Percentiles rank a stretch among this genome's conserved stretches.
phyloP scores from a whole-genome alignment of 2,797 vertebrate genomes.

The Mareca penelope region DNA sequence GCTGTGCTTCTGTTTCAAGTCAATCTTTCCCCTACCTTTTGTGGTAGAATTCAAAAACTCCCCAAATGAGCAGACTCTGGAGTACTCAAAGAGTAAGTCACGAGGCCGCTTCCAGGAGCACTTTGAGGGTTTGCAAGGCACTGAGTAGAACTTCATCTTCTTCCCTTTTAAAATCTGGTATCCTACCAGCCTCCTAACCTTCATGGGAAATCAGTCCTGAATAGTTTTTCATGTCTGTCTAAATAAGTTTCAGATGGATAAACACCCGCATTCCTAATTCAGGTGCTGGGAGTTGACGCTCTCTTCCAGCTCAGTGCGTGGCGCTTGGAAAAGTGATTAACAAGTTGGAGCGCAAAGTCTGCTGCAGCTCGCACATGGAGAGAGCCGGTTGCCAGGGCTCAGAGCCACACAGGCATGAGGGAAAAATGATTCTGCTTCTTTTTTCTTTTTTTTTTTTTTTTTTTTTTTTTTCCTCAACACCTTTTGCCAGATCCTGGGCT shows the following conservation, averaged over 20 bases:
- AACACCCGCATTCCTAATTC: neutral
- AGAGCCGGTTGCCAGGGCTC: neutral
- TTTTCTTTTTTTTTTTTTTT: neutral
- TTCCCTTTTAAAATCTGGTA: neutral
- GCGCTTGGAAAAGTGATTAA: neutral
- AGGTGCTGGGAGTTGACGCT: neutral
- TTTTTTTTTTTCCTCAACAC: neutral
- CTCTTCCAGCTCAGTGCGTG: neutral
- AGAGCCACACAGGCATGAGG: neutral
- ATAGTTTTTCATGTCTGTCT: neutral
- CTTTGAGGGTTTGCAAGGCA: too few relatives aligned
- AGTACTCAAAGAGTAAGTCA: accelerated
- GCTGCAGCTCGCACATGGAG: neutral
- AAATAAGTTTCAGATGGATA: neutral
- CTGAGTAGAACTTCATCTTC: neutral
- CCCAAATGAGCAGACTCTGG: accelerated
- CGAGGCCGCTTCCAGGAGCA: neutral
- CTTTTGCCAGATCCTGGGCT: neutral
- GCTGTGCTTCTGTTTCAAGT: too few relatives aligned
- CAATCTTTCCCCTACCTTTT: neutral
- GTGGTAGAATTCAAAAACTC: neutral
- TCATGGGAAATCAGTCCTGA: neutral
- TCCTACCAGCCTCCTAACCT: neutral
- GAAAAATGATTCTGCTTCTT: neutral
- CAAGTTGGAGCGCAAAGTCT: neutral